Evolutionary conservation across 1,140 invertebrate genomes (phyloP), one percentile per base, ranked within the genome.

Genomic region (Batillaria attramentaria): DNA sequence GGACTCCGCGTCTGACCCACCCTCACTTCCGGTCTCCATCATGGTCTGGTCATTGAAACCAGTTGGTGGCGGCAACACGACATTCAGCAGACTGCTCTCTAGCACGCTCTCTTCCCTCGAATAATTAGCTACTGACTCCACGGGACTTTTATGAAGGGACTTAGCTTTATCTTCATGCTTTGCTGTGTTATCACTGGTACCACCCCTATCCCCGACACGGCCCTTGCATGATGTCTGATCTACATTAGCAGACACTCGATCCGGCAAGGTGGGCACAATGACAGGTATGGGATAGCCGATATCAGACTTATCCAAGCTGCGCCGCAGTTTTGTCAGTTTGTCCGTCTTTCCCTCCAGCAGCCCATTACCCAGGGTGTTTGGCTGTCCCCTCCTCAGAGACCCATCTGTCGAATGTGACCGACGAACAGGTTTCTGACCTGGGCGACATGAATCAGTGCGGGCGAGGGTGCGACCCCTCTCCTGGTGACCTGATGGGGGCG

Each of bases 281-380:
- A 86, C 62, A 6, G 86, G 83, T 4, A 83, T 70, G 35, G 84
- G 84, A 4, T 73, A 79, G 72, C 84, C 77, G 50, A 85, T 87
- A 24, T 85, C 83, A 24, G 82, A 83, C 79, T 83, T 89, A 66
- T 87, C 84, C 79, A 87, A 83, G 77, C 84, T 88, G 66, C 82
- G 46, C 18, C 84, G 41, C 39, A 85, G 77, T 62, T 87, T 85
- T 20, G 75, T 70, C 28, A 85, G 77, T 74, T 84, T 80, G 46
- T 77, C 75, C 42, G 81, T 75, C 62, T 87, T 79, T 24, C 84
- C 85, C 35, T 84, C 83, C 35, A 85, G 73, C 66, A 88, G 75
- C 33, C 88, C 87, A 79, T 83, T 86, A 50, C 83, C 81, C n/a
- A 87, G 73, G 10, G 87, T 86, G 77, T 89, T 90, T 0, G 88